Evolutionary conservation across 1,140 invertebrate genomes (phyloP), one percentile per base, ranked within the genome.

Genomic region (Tetramorium parvispinum): DNA sequence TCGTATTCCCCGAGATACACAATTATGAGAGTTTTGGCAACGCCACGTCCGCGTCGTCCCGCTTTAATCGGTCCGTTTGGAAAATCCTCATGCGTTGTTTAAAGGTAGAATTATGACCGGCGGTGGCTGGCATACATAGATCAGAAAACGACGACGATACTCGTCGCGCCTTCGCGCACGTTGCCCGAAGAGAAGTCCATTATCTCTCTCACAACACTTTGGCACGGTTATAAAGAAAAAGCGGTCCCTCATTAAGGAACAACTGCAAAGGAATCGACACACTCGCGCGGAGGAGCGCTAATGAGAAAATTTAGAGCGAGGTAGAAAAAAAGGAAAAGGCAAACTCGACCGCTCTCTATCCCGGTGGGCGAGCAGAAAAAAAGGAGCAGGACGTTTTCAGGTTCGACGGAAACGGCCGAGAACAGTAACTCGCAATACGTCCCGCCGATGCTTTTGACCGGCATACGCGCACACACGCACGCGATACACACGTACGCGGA

Each of bases 1-100:
- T 10, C 46, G 46, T 13, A 3, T 37, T 21, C 18, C 13, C 13
- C 13, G 11, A 27, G n/a, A 88, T 51, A 57, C 53, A 57, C 53
- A 63, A 86, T 88, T 86, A 88, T 51, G 76, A 49, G 43, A 49
- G 43, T 88, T 59, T 88, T 89, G 88, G 87, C 88, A 89, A 21
- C 53, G 24, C 5, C 7, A 5, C 59, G 5, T 46, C 24, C 7
- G 5, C 59, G 5, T 46, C 32, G 73, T 59, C 27, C 24, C 40
- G n/a, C 75, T 88, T 86, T 79, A 81, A 85, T 85, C 66, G 43
- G n/a, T 43, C 46, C 4, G 49, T 85, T 78, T 89, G 75, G 59
- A 88, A 89, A 89, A 89, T 66, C 53, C 57, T 11, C n/a, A 57
- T 37, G 8, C 10, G 43, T 32, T 61, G 51, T 70, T 86, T 43